phyloP scores from a whole-genome alignment of 2,888 invertebrate genomes.

The Archaeoteleia sp. region DNA sequence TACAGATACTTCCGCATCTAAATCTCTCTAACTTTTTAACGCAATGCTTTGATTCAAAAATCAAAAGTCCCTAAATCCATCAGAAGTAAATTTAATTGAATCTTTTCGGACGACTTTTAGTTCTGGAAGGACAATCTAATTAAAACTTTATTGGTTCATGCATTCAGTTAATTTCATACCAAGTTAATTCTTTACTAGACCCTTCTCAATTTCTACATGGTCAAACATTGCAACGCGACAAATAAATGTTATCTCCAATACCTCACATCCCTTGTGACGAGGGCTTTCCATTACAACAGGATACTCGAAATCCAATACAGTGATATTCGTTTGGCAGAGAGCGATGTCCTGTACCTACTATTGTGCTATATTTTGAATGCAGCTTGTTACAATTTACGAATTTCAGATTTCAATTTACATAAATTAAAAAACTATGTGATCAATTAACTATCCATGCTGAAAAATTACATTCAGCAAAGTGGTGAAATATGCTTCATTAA shows the following conservation, averaged over 20 bases:
- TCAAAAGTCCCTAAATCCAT: no score
- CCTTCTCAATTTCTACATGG: slow-evolving; percentile 4
- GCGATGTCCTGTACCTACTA: background rate
- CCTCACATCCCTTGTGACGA: slow-evolving; percentile 12
- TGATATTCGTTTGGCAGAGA: slow-evolving; percentile 2
- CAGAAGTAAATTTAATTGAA: no score
- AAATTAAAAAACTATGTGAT: background rate
- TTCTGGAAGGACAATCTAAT: no score
- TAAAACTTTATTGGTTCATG: no score
- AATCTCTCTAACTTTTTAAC: no score
- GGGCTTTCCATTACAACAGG: slow-evolving; percentile 20
- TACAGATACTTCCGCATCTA: no score
- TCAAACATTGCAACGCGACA: slow-evolving; percentile 5
- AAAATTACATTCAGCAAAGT: no score
- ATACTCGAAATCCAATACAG: slow-evolving; percentile 18
- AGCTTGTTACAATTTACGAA: background rate
- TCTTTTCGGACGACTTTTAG: no score
- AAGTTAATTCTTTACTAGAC: slow-evolving; percentile 5
- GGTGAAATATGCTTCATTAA: no score
- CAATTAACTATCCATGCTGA: background rate
- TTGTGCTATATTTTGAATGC: background rate
- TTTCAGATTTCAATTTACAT: background rate
- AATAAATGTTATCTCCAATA: slow-evolving; percentile 14
- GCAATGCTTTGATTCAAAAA: no score
- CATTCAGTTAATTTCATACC: no score